Conservation (phyloP, 2,113 vertebrate genomes). For the Zootoca vivipara region DNA sequence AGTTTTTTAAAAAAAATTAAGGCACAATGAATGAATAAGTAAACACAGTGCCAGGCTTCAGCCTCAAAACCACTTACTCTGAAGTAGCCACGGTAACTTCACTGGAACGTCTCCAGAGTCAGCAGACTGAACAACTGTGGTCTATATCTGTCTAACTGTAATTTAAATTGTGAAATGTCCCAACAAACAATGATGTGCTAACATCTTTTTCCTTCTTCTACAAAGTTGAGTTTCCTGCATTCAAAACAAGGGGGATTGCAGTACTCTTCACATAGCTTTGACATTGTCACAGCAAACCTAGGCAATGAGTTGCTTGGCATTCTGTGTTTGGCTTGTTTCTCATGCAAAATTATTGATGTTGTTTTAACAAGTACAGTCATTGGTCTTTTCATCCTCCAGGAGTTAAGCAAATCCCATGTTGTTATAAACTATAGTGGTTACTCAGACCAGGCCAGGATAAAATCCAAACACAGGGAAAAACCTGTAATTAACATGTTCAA, state of each 20-base stretch:
- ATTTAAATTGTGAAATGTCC: slow-evolving; percentile 46
- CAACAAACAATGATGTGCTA: slow-evolving; percentile 30
- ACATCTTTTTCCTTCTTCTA: slow-evolving; percentile 38
- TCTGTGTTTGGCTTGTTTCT: background rate
- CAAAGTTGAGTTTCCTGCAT: slow-evolving; percentile 36
- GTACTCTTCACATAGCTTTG: background rate
- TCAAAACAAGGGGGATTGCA: slow-evolving; percentile 22
- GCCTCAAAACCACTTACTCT: slow-evolving; percentile 17
- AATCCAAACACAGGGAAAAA: background rate
- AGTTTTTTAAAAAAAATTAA: slow-evolving; percentile 22
- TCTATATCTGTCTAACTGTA: slow-evolving; percentile 34
- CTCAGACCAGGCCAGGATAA: background rate
- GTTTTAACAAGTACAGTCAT: background rate
- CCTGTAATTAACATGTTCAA: slow-evolving; percentile 4
- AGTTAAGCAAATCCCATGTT: background rate
- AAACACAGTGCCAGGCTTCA: background rate
- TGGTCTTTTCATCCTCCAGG: background rate
- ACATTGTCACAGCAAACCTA: background rate
- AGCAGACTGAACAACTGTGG: slow-evolving; percentile 10
- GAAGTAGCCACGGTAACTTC: slow-evolving; percentile 10
- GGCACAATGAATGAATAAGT: slow-evolving; percentile 14
- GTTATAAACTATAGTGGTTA: background rate
- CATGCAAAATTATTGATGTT: background rate
- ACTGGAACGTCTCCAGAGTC: background rate
- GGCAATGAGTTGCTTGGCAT: background rate